These are phyloP conservation scores for Ochropacha duplaris DNA, from an alignment of 2,888 invertebrate genomes.

Conservation along the genomic window DNA sequence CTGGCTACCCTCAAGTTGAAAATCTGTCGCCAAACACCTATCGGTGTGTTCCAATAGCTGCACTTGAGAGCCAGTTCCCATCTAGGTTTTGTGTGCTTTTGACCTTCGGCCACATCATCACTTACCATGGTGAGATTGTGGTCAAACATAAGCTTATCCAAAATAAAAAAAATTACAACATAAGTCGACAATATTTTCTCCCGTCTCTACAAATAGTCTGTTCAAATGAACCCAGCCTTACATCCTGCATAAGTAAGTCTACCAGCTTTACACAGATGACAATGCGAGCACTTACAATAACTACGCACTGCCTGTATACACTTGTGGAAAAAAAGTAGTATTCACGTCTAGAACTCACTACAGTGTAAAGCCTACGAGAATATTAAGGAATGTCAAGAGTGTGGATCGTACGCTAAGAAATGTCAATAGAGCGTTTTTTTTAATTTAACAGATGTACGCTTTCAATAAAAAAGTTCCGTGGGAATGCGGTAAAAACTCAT, in stretches of 20 bases:
- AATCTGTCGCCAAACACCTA: too few relatives aligned
- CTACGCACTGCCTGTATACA: constrained; percentile 43
- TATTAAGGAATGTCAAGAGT: not conserved
- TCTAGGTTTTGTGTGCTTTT: too few relatives aligned
- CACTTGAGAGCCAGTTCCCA: too few relatives aligned
- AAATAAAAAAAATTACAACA: too few relatives aligned
- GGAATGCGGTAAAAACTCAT: too few relatives aligned
- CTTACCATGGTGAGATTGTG: too few relatives aligned
- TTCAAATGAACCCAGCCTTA: constrained; percentile 11
- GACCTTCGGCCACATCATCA: too few relatives aligned
- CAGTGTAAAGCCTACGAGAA: not conserved
- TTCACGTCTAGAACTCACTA: not conserved
- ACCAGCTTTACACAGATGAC: constrained; percentile 49
- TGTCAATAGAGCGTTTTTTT: not conserved
- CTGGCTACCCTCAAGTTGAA: too few relatives aligned
- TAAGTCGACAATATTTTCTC: not conserved
- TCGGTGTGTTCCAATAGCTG: too few relatives aligned
- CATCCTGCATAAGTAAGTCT: constrained; percentile 36
- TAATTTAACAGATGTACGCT: too few relatives aligned
- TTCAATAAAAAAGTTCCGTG: too few relatives aligned
- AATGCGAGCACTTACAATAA: constrained; percentile 58
- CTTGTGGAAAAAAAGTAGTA: constrained; percentile 24
- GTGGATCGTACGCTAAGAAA: not conserved
- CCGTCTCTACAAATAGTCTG: constrained; percentile 6
- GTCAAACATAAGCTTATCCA: too few relatives aligned